Percentiles rank a stretch among this genome's conserved stretches.
phyloP scores from a whole-genome alignment of 2,113 vertebrate genomes.

The Mirounga angustirostris region DNA sequence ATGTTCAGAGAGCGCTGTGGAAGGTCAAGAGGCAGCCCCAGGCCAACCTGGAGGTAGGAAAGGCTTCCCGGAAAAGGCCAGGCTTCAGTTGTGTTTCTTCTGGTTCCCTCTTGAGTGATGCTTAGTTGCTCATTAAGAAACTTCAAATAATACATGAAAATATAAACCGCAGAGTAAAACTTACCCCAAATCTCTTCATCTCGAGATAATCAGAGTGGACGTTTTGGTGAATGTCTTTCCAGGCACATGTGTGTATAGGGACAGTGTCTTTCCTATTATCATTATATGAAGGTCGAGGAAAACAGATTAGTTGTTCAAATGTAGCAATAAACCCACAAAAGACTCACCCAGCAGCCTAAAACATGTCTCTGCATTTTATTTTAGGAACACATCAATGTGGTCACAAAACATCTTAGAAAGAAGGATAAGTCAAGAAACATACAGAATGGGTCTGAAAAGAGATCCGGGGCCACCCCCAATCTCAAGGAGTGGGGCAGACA shows the following conservation, averaged over 20 bases:
- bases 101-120: not conserved
- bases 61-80: not conserved
- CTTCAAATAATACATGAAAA: not conserved
- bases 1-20: no score
- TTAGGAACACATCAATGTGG: conserved; percentile 44
- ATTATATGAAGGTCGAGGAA: not conserved
- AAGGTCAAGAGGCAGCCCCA: not conserved
- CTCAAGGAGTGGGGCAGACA: not conserved
- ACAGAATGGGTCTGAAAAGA: not conserved
- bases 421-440: not conserved
- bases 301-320: not conserved
- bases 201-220: not conserved
- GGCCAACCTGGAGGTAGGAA: not conserved
- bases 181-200: not conserved
- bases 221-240: not conserved
- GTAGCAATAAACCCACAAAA: not conserved
- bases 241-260: not conserved
- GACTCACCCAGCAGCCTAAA: conserved; percentile 2
- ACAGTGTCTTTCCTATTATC: not conserved
- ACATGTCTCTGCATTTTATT: conserved; percentile 69
- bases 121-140: not conserved
- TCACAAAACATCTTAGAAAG: conserved; percentile 12
- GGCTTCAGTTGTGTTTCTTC: not conserved
- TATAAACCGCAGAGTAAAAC: not conserved
- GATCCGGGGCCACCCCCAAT: conserved; percentile 47